Evolutionary conservation across 2,113 vertebrate genomes (phyloP), one percentile per base, ranked within the genome.

Genomic region (Ranitomeya variabilis): DNA sequence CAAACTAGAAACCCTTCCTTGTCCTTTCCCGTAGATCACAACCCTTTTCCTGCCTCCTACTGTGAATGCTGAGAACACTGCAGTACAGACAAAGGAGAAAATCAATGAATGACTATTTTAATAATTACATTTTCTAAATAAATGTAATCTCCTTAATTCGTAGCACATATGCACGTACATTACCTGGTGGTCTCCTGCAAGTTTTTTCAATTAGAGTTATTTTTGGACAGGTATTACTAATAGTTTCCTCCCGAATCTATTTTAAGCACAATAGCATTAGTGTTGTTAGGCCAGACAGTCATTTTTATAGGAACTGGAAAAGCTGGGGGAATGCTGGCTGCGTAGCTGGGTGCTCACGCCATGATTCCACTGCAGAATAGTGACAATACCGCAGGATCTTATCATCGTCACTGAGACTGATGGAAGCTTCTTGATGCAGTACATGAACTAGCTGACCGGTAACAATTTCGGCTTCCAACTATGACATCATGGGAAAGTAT

Each of bases 201-300:
- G 90, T 91, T 92, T 91, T 89, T 92, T 90, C 31, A 64, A 7
- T 91, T 31, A 84, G 26, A n/a, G 71, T 90, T 93, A 91, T 93
- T 92, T 93, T 91, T 91, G 85, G 90, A 86, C 88, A 90, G 81
- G 71, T 91, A 90, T 91, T 90, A 73, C 89, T 93, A 60, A 88
- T 89, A 90, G 21, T 67, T 91, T 93, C 91, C 90, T 83, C n/a
- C 84, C 88, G 86, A 87, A 89, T 86, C 90, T 93, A 90, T 92
- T 91, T 90, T 89, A 93, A 91, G 89, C 80, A 90, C 19, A 21
- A 62, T 80, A 86, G 67, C 79, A 59, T 91, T 87, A 71, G 87
- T 90, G 90, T 91, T 91, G 77, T 92, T 89, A 88, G 79, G 19
- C 7, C 83, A 84, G 86, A 83, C 83, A 89, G 90, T 3, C 6